phyloP scores from a whole-genome alignment of 2,797 vertebrate species.

The Enteromius viviparus region DNA sequence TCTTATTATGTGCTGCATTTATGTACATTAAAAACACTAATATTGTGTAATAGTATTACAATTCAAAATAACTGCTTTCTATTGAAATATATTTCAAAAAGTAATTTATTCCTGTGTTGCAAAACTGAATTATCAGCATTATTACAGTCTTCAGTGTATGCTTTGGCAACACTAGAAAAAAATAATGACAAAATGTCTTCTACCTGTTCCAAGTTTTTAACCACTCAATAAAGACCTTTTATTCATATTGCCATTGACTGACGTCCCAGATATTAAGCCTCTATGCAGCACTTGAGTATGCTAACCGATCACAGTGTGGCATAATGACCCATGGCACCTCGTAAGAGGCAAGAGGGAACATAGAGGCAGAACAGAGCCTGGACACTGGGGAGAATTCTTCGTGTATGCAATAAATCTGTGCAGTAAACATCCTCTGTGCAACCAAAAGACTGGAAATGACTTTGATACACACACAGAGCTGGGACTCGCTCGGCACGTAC shows the following conservation, averaged over 20 bases:
- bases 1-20: background rate
- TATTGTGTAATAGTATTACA: background rate
- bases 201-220: constrained; percentile 26
- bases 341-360: constrained; percentile 1
- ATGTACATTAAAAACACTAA: background rate
- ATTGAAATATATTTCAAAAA: background rate
- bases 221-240: constrained; percentile 13
- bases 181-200: constrained; percentile 1
- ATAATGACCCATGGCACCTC: constrained; percentile 27
- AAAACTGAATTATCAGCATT: background rate
- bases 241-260: constrained; percentile 11
- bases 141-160: background rate
- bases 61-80: background rate
- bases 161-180: background rate
- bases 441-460: background rate
- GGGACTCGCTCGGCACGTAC: background rate
- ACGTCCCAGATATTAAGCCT: constrained; percentile 32
- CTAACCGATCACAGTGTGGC: constrained; percentile 12
- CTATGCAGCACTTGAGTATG: constrained; percentile 17
- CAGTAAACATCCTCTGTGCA: constrained; percentile 6
- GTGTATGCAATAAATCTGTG: constrained; percentile 11
- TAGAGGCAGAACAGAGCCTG: background rate
- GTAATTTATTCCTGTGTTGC: background rate
- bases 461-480: constrained; percentile 7
- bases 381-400: background rate